A percentile compares a stretch with the other conserved stretches of the same genome.
Conservation (phyloP, 2,797 vertebrate genomes). For the Mallotus villosus region DNA sequence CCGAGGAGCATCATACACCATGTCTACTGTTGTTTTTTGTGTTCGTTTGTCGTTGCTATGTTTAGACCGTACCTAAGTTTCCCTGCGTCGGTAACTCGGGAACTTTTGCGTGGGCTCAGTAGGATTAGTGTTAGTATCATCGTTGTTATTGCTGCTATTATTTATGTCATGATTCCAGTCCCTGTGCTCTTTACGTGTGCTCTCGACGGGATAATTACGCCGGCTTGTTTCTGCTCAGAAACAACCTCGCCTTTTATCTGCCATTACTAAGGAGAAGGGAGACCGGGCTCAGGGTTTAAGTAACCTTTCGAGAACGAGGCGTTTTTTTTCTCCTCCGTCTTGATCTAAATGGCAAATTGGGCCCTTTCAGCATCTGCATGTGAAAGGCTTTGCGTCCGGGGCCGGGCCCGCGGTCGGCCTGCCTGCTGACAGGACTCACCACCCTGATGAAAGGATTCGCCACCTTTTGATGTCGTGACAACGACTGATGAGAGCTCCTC, state of each 20-base stretch:
- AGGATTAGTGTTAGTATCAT: not conserved
- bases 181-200: not conserved
- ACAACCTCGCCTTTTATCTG: slow-evolving; percentile 53
- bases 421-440: slow-evolving; percentile 43
- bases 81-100: too few species aligned
- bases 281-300: slow-evolving; percentile 43
- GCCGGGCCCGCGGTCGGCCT: slow-evolving; percentile 49
- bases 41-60: too few species aligned
- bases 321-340: slow-evolving; percentile 43
- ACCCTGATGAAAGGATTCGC: slow-evolving; percentile 58
- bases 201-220: slow-evolving; percentile 1
- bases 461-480: slow-evolving; percentile 67
- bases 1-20: too few species aligned
- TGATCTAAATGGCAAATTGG: slow-evolving; percentile 69
- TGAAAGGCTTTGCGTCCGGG: slow-evolving; percentile 58
- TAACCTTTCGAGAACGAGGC: slow-evolving; percentile 57
- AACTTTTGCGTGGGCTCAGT: not conserved
- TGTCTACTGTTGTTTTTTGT: too few species aligned
- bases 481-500: slow-evolving; percentile 59
- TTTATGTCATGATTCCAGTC: not conserved
- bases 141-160: too few species aligned
- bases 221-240: slow-evolving; percentile 19
- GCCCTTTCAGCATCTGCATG: slow-evolving; percentile 64
- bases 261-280: slow-evolving; percentile 36
- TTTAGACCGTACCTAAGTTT: too few species aligned